Percentiles rank a stretch among this genome's conserved stretches.
Evolutionary conservation across 2,888 invertebrate genomes (phyloP).

Genomic region (Caenorhabditis macrosperma): DNA sequence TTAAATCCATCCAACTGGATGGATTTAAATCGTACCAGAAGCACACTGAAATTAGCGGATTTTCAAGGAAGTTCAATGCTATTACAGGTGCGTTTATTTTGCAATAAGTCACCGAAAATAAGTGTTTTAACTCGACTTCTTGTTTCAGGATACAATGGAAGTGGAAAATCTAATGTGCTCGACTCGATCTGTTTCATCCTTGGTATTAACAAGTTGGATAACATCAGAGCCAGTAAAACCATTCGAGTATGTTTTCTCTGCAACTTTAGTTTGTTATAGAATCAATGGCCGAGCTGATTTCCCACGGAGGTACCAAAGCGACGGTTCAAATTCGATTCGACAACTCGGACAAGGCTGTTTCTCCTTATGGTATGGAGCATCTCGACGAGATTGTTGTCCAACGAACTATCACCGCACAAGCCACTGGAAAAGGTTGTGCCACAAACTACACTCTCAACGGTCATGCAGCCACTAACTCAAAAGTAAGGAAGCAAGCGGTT

Average conservation of each 20-base stretch:
- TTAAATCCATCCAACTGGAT: conserved; percentile 92
- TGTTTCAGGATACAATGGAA: conserved; percentile 67
- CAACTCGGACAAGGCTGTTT: conserved; percentile 86
- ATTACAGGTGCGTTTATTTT: conserved; percentile 20
- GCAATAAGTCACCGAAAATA: too few species aligned
- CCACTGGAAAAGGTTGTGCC: conserved; percentile 78
- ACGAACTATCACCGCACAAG: conserved; percentile 33
- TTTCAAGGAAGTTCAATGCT: conserved; percentile 32
- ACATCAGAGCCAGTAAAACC: conserved; percentile 67
- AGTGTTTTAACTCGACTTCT: too few species aligned
- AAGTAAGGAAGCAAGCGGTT: too few species aligned
- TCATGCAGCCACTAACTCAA: conserved; percentile 88
- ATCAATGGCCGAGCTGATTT: conserved; percentile 94
- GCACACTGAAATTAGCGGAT: conserved; percentile 93
- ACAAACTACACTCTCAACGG: conserved; percentile 94
- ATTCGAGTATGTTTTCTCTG: neutral
- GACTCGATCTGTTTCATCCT: conserved; percentile 98
- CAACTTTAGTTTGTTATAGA: conserved; percentile 79
- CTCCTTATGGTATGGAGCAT: conserved; percentile 93
- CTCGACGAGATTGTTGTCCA: conserved; percentile 90
- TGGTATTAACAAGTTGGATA: conserved; percentile 91
- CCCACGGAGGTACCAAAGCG: conserved; percentile 95
- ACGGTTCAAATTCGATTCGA: conserved; percentile 96
- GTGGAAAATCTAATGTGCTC: conserved; percentile 84
- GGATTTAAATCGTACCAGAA: conserved; percentile 98